Evolutionary conservation across 2,888 invertebrate genomes (phyloP).

Genomic region (Mylabris sibirica): DNA sequence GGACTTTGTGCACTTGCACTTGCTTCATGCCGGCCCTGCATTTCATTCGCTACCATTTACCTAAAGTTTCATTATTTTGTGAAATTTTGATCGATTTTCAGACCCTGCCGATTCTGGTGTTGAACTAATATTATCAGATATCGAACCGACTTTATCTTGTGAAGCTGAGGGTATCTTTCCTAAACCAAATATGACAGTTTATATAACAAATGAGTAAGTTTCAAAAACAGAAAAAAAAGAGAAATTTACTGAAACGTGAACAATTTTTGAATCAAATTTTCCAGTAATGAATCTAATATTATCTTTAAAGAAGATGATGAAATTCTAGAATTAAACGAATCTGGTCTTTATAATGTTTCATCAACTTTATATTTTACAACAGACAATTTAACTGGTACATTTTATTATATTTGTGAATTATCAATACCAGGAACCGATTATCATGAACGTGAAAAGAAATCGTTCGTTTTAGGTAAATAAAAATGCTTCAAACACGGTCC

Average conservation of each 20-base stretch:
- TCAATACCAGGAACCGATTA: slow-evolving; percentile 71
- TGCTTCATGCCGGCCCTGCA: no score
- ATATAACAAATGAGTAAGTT: slow-evolving; percentile 53
- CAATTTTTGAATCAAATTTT: slow-evolving; percentile 32
- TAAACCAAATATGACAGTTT: slow-evolving; percentile 62
- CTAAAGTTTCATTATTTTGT: no score
- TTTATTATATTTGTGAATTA: slow-evolving; percentile 69
- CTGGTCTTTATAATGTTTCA: slow-evolving; percentile 66
- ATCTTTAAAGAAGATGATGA: slow-evolving; percentile 42
- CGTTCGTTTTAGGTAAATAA: slow-evolving; percentile 23
- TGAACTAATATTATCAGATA: slow-evolving; percentile 17
- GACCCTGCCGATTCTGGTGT: slow-evolving; percentile 21
- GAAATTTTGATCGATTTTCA: slow-evolving; percentile 9
- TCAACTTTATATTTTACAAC: slow-evolving; percentile 65
- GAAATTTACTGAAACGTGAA: neutral
- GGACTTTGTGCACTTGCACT: no score
- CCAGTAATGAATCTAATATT: slow-evolving; percentile 47
- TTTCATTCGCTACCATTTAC: no score
- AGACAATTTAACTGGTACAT: slow-evolving; percentile 63
- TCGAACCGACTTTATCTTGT: slow-evolving; percentile 55
- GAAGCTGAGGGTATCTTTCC: slow-evolving; percentile 67
- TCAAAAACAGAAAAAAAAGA: neutral
- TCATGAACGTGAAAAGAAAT: slow-evolving; percentile 24
- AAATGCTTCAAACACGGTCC: neutral
- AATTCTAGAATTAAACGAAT: slow-evolving; percentile 41